Percentiles rank a stretch among this genome's conserved stretches.
Evolutionary conservation across 2,888 invertebrate genomes (phyloP).

Genomic region (Drosophila affinis): DNA sequence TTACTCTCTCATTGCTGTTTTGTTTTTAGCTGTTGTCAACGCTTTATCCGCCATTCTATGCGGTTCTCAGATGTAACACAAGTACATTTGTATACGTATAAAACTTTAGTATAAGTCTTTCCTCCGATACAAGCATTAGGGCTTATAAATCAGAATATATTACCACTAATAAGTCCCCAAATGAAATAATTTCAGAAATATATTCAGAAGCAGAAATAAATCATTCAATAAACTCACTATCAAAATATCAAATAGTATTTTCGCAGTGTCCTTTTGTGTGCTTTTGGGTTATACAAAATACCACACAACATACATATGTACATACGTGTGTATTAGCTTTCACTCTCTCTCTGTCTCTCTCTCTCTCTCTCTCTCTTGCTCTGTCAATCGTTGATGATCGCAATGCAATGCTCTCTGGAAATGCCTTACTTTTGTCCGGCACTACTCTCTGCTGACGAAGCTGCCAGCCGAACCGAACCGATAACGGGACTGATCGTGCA

Average conservation of each 20-base stretch:
- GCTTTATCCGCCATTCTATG: background rate
- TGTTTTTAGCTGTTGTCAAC: background rate
- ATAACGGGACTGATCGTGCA: constrained; percentile 17
- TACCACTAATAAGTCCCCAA: background rate
- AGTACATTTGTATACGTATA: too few relatives aligned
- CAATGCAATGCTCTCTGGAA: background rate
- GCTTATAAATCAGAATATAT: background rate
- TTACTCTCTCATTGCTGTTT: background rate
- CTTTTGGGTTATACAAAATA: background rate
- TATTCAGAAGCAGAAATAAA: background rate
- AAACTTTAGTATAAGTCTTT: too few relatives aligned
- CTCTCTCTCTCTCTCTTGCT: background rate
- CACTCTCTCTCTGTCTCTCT: background rate
- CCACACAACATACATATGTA: too few relatives aligned
- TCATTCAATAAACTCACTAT: too few relatives aligned
- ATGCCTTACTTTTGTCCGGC: background rate
- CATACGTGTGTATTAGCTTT: background rate
- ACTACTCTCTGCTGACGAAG: background rate
- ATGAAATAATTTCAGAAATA: too few relatives aligned
- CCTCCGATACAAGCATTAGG: background rate
- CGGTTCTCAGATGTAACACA: background rate
- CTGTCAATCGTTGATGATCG: background rate
- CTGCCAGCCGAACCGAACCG: constrained; percentile 19
- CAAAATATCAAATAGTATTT: too few relatives aligned
- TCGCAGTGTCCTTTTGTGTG: too few relatives aligned